Percentiles rank a stretch among this genome's conserved stretches.
Conservation (phyloP, 2,888 invertebrate species). For the Beris chalybata region DNA sequence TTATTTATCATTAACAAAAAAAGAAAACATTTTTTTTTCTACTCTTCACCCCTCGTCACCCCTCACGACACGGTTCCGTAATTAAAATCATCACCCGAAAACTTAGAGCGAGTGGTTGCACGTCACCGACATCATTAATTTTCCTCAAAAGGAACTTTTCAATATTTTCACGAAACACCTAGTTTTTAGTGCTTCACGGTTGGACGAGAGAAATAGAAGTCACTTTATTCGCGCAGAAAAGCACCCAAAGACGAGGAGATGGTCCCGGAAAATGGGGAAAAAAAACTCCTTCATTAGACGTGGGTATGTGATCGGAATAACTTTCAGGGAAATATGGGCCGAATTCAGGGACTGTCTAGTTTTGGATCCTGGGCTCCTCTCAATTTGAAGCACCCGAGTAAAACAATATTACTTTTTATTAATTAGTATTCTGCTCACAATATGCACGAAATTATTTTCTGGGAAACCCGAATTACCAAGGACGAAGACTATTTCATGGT, state of each 20-base stretch:
- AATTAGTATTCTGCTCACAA: slow-evolving; percentile 29
- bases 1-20: too few relatives aligned
- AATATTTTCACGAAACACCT: slow-evolving; percentile 19
- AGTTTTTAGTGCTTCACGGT: background rate
- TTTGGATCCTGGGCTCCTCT: background rate
- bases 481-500: background rate
- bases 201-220: too few relatives aligned
- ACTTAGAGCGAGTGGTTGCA: too few relatives aligned
- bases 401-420: slow-evolving; percentile 31
- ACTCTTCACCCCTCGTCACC: too few relatives aligned
- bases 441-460: slow-evolving; percentile 25
- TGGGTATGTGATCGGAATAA: slow-evolving; percentile 28
- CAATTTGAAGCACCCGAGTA: background rate
- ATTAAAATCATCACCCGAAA: too few relatives aligned
- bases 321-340: slow-evolving; percentile 9
- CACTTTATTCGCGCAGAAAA: too few relatives aligned
- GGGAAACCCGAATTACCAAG: slow-evolving; percentile 25
- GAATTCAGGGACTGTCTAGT: slow-evolving; percentile 19
- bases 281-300: slow-evolving; percentile 30
- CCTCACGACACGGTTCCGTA: too few relatives aligned
- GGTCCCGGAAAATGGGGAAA: background rate
- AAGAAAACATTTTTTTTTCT: too few relatives aligned
- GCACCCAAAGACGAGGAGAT: too few relatives aligned
- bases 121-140: slow-evolving; percentile 25
- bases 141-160: slow-evolving; percentile 20